Conservation (phyloP, 2,797 vertebrate species). For the Pteropus rufus region DNA sequence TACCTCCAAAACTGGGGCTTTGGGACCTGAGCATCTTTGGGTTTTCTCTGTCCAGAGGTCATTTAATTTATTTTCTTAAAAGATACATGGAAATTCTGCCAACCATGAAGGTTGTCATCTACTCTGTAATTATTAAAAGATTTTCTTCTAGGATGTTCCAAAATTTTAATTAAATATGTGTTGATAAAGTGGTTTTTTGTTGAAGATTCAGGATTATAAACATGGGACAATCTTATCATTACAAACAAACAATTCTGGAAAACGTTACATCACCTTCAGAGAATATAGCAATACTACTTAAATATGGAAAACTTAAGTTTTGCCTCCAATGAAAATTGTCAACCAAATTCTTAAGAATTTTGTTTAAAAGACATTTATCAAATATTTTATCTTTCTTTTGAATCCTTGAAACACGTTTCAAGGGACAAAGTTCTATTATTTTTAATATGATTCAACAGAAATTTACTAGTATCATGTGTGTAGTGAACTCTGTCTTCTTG, state of each 20-base stretch:
- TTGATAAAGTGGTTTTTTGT: background rate
- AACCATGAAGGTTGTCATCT: background rate
- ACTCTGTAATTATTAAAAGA: background rate
- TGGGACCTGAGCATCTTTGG: background rate
- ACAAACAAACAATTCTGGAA: background rate
- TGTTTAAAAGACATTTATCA: background rate
- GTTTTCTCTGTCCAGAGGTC: background rate
- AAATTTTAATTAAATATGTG: background rate
- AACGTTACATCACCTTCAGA: background rate
- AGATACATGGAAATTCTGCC: background rate
- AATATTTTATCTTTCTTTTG: constrained; percentile 15
- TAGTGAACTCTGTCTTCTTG: background rate
- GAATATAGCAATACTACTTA: background rate
- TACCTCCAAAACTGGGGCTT: background rate
- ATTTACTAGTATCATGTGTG: background rate
- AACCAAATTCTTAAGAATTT: background rate
- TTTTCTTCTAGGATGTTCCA: background rate
- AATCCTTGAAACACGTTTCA: background rate
- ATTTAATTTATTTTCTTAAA: constrained; percentile 17
- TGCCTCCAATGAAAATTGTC: background rate
- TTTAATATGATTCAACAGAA: background rate
- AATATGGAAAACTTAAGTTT: background rate
- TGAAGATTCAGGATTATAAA: constrained; percentile 3
- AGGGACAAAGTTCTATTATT: background rate
- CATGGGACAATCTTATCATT: background rate